These are phyloP conservation scores for Drosophila orosa DNA, from an alignment of 1,140 invertebrate species.

Conservation along the genomic window DNA sequence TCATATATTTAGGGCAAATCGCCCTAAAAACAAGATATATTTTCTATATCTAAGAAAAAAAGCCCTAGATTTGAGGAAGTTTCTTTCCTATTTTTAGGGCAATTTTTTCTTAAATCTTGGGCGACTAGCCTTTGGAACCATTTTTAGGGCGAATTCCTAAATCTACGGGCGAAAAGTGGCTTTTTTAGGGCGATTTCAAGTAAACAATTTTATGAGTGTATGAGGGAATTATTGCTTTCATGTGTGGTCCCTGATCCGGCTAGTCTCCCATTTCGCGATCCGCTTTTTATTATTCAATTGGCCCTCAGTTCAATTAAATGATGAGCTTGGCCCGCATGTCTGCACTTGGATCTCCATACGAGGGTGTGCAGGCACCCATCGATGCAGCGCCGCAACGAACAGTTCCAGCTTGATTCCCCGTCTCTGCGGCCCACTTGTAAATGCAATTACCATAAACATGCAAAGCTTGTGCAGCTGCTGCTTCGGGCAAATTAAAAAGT, in stretches of 20 bases:
- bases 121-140: too few relatives aligned
- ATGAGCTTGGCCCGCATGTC: constrained; percentile 38
- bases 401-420: constrained; percentile 7
- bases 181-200: too few relatives aligned
- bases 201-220: too few relatives aligned
- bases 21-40: too few relatives aligned
- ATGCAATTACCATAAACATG: constrained; percentile 76
- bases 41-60: too few relatives aligned
- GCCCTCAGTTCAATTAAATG: constrained; percentile 32
- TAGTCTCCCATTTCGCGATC: constrained; percentile 3
- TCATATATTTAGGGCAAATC: too few relatives aligned
- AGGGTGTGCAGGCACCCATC: constrained; percentile 13
- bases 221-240: neutral
- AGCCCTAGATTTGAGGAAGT: too few relatives aligned
- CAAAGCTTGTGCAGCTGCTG: constrained; percentile 60
- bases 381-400: constrained; percentile 8
- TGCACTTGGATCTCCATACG: constrained; percentile 23
- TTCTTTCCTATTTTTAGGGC: too few relatives aligned
- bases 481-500: constrained; percentile 67
- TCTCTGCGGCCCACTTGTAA: constrained; percentile 25
- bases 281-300: constrained; percentile 20
- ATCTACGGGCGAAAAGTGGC: too few relatives aligned
- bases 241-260: neutral
- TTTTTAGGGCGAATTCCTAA: too few relatives aligned
- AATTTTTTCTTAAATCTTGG: too few relatives aligned